phyloP scores from a whole-genome alignment of 2,113 vertebrate species.

The Plestiodon gilberti region DNA sequence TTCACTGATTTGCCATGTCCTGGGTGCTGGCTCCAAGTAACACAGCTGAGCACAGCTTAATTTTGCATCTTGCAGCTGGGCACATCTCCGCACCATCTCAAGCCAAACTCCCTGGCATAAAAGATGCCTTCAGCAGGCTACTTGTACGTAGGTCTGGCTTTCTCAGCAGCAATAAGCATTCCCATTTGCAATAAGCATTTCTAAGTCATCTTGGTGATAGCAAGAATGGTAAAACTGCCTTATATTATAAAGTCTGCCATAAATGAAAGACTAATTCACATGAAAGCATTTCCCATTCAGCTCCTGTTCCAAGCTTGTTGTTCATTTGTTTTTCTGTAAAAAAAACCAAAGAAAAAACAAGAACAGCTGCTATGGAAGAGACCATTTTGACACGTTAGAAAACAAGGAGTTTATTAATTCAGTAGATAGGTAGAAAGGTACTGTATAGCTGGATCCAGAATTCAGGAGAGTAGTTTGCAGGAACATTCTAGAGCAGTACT shows the following conservation, averaged over 20 bases:
- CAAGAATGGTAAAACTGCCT: background rate
- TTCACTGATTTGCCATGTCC: slow-evolving; percentile 8
- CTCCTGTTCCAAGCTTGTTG: background rate
- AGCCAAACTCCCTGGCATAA: background rate
- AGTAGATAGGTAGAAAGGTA: background rate
- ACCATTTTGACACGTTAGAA: background rate
- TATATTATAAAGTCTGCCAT: background rate
- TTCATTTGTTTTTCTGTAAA: background rate
- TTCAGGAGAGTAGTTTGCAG: background rate
- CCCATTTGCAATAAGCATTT: background rate
- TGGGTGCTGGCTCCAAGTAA: slow-evolving; percentile 31
- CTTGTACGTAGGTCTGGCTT: background rate
- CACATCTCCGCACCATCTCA: background rate
- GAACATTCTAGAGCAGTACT: background rate
- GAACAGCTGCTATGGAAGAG: background rate
- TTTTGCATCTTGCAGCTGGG: slow-evolving; percentile 32
- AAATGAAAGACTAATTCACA: background rate
- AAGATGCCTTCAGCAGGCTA: background rate
- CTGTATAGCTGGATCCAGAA: background rate
- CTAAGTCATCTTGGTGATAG: background rate
- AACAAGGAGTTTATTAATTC: background rate
- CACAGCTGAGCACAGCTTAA: slow-evolving; percentile 1
- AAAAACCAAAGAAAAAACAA: background rate
- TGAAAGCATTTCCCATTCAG: background rate
- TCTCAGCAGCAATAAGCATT: background rate